A percentile compares a stretch with the other conserved stretches of the same genome.
These are phyloP conservation scores for Alloplasta piceator DNA, from an alignment of 2,888 invertebrate genomes.

Conservation along the genomic window DNA sequence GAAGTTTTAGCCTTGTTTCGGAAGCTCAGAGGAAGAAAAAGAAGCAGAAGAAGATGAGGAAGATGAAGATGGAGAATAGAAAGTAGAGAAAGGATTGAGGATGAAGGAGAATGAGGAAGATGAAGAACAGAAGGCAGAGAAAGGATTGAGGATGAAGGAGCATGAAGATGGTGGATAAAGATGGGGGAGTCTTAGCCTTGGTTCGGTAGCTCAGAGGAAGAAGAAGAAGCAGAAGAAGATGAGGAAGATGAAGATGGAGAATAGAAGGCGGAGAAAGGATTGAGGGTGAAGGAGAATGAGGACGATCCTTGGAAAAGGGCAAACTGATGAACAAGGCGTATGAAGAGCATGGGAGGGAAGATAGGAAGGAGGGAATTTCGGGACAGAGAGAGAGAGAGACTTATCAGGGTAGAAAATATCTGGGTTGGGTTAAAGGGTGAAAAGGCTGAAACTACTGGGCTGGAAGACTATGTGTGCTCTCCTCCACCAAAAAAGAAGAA, in stretches of 20 bases:
- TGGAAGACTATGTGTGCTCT: conserved; percentile 17
- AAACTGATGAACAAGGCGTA: background rate
- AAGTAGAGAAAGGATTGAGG: no score
- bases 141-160: no score
- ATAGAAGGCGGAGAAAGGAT: background rate
- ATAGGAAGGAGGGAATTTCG: background rate
- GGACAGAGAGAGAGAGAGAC: background rate
- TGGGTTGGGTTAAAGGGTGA: conserved; percentile 43
- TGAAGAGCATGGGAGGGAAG: no score
- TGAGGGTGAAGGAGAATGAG: background rate
- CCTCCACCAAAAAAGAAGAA: background rate
- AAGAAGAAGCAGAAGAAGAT: no score
- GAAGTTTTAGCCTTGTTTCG: conserved; percentile 2
- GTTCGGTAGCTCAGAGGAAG: background rate
- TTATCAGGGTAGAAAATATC: conserved; percentile 47
- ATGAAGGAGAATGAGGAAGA: no score
- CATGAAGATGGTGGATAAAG: no score
- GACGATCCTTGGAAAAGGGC: conserved; percentile 6
- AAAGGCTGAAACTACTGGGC: conserved; percentile 45
- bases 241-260: conserved; percentile 1
- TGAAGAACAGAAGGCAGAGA: no score
- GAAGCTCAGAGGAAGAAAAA: background rate
- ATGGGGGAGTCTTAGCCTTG: no score
- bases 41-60: no score
- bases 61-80: conserved; percentile 12